A percentile compares a stretch with the other conserved stretches of the same genome.
These are phyloP conservation scores for Phasianus colchicus DNA, from an alignment of 2,113 vertebrate species.

Conservation along the genomic window DNA sequence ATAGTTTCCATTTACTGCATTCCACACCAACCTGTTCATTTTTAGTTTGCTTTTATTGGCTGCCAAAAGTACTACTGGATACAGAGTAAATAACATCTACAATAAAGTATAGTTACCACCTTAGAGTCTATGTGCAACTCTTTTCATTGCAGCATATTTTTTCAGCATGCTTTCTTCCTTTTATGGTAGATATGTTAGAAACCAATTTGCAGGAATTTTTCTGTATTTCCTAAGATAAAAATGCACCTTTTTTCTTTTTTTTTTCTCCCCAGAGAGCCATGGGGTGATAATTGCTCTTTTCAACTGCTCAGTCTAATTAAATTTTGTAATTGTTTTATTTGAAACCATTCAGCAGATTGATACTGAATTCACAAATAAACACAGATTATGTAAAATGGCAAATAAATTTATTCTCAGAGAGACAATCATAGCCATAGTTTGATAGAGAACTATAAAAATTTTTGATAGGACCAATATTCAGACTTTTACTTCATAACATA, in stretches of 20 bases:
- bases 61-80: not conserved
- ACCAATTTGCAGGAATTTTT: not conserved
- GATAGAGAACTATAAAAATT: not conserved
- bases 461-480: not conserved
- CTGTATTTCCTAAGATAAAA: not conserved
- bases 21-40: not conserved
- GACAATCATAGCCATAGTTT: not conserved
- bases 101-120: not conserved
- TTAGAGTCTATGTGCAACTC: not conserved
- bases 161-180: not conserved
- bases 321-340: not conserved
- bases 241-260: not conserved
- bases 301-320: not conserved
- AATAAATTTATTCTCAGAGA: not conserved
- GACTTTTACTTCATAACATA: not conserved
- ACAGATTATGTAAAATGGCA: not conserved
- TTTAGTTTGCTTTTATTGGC: not conserved
- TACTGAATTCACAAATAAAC: not conserved
- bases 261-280: not conserved
- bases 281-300: not conserved
- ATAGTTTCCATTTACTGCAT: not conserved
- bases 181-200: not conserved
- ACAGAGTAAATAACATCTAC: not conserved
- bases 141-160: not conserved
- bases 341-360: not conserved